Conservation (phyloP, 2,113 vertebrate species). For the Maccullochella peelii region DNA sequence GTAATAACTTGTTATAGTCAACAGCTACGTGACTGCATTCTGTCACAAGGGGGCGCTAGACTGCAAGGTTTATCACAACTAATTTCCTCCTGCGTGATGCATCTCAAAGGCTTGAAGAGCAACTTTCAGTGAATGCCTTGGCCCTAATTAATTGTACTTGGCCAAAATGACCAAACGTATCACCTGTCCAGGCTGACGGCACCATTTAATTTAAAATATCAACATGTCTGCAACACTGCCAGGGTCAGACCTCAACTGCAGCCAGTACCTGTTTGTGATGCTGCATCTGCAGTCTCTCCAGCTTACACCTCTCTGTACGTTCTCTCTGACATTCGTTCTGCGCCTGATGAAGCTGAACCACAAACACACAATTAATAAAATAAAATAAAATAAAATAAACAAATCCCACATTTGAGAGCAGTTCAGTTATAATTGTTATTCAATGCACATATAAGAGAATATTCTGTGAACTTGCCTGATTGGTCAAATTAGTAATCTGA, state of each 20-base stretch:
- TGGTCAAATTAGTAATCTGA: slow-evolving; percentile 90
- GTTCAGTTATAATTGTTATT: background rate
- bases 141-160: background rate
- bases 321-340: slow-evolving; percentile 93
- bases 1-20: slow-evolving; percentile 2
- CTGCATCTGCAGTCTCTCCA: slow-evolving; percentile 92
- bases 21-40: slow-evolving; percentile 24
- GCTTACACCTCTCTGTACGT: slow-evolving; percentile 91
- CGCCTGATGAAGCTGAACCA: slow-evolving; percentile 88
- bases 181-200: slow-evolving; percentile 19
- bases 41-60: slow-evolving; percentile 72
- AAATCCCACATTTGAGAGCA: background rate
- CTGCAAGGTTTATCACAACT: slow-evolving; percentile 16
- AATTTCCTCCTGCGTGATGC: background rate
- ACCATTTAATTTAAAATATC: slow-evolving; percentile 9
- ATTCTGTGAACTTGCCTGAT: slow-evolving; percentile 84
- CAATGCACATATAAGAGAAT: background rate
- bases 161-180: slow-evolving; percentile 1
- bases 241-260: slow-evolving; percentile 12
- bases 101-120: slow-evolving; percentile 5
- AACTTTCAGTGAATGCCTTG: background rate
- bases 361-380: slow-evolving; percentile 50
- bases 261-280: slow-evolving; percentile 93
- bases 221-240: background rate
- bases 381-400: background rate